phyloP scores from a whole-genome alignment of 1,140 invertebrate genomes.

The Zaprionus vittiger region DNA sequence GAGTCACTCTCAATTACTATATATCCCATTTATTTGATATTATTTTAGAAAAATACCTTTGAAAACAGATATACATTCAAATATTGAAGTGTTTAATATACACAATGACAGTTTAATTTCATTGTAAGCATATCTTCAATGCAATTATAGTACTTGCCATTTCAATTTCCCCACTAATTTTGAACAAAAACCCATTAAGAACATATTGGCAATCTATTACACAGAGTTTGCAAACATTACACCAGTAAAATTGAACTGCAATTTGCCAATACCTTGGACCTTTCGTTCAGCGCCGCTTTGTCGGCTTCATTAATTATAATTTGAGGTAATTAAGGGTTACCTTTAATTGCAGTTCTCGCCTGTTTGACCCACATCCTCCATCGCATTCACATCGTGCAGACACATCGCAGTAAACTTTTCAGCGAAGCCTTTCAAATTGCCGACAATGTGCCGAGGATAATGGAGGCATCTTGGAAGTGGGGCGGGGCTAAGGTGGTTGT shows the following conservation, averaged over 20 bases:
- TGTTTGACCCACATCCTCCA: conserved; percentile 51
- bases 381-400: not conserved
- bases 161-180: not conserved
- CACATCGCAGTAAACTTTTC: conserved; percentile 13
- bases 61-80: not conserved
- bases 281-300: not conserved
- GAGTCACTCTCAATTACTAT: no score
- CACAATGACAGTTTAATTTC: no score
- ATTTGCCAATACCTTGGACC: not conserved
- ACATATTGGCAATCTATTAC: not conserved
- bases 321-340: conserved; percentile 46
- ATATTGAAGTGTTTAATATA: not conserved
- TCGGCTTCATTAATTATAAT: conserved; percentile 56
- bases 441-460: conserved; percentile 16
- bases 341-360: conserved; percentile 48
- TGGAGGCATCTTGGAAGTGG: no score
- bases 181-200: not conserved
- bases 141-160: not conserved
- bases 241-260: not conserved
- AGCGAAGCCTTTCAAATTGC: conserved; percentile 14
- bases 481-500: not conserved
- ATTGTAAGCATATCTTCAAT: no score
- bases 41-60: no score
- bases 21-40: no score
- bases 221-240: not conserved